A percentile compares a stretch with the other conserved stretches of the same genome.
Evolutionary conservation across 2,888 invertebrate genomes (phyloP).

Genomic region (Lutraria lutraria): DNA sequence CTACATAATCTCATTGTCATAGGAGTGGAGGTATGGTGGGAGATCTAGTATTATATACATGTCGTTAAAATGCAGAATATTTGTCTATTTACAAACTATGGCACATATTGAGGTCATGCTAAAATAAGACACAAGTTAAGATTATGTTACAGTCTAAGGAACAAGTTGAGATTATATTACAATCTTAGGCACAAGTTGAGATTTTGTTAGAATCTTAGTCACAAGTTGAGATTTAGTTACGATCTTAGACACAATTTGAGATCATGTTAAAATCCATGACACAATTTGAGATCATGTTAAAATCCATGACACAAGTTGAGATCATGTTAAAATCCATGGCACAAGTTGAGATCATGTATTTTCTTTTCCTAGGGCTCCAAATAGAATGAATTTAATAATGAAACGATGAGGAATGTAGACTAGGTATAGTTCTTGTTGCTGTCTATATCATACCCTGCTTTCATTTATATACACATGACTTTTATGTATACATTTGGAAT

Average conservation of each 20-base stretch:
- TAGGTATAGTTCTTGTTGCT: conserved; percentile 37
- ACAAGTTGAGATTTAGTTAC: conserved; percentile 8
- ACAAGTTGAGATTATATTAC: no score
- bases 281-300: conserved; percentile 1
- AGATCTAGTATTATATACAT: no score
- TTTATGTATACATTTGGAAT: background rate
- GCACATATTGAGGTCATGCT: background rate
- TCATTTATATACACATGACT: background rate
- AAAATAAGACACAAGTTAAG: conserved; percentile 5
- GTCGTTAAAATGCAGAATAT: no score
- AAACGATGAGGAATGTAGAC: conserved; percentile 34
- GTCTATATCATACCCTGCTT: background rate
- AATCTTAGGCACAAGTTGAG: conserved; percentile 5
- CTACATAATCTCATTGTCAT: no score
- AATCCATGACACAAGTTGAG: conserved; percentile 5
- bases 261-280: no score
- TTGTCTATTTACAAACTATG: no score
- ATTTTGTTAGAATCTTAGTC: no score
- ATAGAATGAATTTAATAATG: conserved; percentile 49
- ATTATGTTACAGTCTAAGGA: no score
- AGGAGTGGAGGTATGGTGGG: no score
- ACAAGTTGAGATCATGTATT: conserved; percentile 8
- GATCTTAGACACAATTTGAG: background rate
- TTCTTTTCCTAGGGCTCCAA: conserved; percentile 63
- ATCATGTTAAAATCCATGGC: background rate